Conservation (phyloP, 2,113 vertebrate species). For the Anthoscopus minutus region DNA sequence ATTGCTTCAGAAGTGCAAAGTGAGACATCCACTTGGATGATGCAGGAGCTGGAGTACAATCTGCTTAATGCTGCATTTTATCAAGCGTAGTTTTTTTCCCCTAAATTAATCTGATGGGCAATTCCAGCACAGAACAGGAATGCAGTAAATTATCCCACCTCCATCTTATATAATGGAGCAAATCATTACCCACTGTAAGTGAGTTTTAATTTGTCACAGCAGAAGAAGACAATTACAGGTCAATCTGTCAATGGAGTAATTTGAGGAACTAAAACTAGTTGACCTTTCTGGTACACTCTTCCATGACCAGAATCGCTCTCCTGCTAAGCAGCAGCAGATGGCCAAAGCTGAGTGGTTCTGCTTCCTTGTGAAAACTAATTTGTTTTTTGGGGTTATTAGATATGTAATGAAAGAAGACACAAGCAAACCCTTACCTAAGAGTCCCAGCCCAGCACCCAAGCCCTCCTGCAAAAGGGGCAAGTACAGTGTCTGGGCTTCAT, state of each 20-base stretch:
- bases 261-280: background rate
- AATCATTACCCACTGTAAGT: background rate
- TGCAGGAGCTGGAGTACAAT: background rate
- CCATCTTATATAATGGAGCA: background rate
- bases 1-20: background rate
- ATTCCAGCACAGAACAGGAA: background rate
- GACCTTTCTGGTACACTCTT: background rate
- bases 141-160: background rate
- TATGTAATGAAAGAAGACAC: background rate
- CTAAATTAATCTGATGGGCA: background rate
- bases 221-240: slow-evolving; percentile 18
- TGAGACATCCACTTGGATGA: background rate
- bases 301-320: background rate
- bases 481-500: background rate
- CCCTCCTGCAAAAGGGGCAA: background rate
- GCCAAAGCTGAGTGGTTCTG: background rate
- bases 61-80: background rate
- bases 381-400: background rate
- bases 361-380: background rate
- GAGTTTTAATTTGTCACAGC: slow-evolving; percentile 35
- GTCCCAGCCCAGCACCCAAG: background rate
- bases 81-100: background rate
- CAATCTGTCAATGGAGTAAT: slow-evolving; percentile 16
- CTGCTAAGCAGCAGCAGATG: slow-evolving; percentile 40
- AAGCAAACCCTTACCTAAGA: background rate